Evolutionary conservation across 1,140 invertebrate species (phyloP).

Genomic region (Drosophila littoralis): DNA sequence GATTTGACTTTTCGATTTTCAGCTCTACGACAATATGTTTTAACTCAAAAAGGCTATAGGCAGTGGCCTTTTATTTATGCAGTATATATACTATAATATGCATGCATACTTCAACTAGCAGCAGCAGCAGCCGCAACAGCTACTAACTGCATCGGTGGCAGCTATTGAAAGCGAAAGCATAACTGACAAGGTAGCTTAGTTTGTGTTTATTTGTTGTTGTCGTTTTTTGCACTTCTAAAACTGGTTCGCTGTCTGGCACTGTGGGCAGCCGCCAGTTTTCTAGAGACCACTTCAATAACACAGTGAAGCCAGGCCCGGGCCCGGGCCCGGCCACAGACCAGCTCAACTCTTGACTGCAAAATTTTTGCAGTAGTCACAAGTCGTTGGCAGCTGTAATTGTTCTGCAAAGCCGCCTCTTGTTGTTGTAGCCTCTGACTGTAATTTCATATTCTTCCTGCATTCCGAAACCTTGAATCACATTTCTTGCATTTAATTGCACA

Average conservation of each 20-base stretch:
- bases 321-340: slow-evolving; percentile 16
- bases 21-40: no score
- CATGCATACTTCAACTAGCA: slow-evolving; percentile 24
- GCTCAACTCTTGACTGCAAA: slow-evolving; percentile 25
- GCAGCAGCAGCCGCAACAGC: slow-evolving; percentile 17
- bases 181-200: slow-evolving; percentile 80
- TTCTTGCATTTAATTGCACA: slow-evolving; percentile 80
- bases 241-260: slow-evolving; percentile 75
- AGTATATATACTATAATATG: slow-evolving; percentile 16
- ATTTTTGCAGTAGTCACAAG: slow-evolving; percentile 21
- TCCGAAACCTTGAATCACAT: slow-evolving; percentile 84
- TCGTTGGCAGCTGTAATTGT: slow-evolving; percentile 70
- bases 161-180: slow-evolving; percentile 83
- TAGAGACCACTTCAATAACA: slow-evolving; percentile 75
- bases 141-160: slow-evolving; percentile 8
- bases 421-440: slow-evolving; percentile 44
- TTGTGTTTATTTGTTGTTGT: slow-evolving; percentile 58
- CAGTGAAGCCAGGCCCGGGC: slow-evolving; percentile 21
- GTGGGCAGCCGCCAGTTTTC: slow-evolving; percentile 70
- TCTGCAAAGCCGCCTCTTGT: slow-evolving; percentile 47
- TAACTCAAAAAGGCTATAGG: slow-evolving; percentile 8
- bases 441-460: slow-evolving; percentile 84
- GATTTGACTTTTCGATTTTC: no score
- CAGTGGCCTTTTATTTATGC: slow-evolving; percentile 45
- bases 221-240: slow-evolving; percentile 73